A percentile compares a stretch with the other conserved stretches of the same genome.
These are phyloP conservation scores for Oncorhynchus gorbuscha DNA, from an alignment of 2,113 vertebrate species.

Conservation along the genomic window DNA sequence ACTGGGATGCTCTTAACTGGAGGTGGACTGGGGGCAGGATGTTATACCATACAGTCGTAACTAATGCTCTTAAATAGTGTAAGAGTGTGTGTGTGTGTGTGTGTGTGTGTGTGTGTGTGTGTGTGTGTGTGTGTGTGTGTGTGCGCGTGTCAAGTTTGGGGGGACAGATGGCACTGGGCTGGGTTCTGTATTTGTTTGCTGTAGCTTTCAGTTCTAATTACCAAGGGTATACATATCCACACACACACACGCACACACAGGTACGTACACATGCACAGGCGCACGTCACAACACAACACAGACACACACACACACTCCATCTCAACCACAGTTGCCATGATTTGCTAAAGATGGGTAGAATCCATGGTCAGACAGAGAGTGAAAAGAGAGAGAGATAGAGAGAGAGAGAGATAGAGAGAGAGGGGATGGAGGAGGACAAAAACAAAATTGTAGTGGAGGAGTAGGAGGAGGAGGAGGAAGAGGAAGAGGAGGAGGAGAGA, in stretches of 20 bases:
- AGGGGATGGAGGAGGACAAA: slow-evolving; percentile 52
- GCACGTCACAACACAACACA: neutral
- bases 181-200: slow-evolving; percentile 33
- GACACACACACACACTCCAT: neutral
- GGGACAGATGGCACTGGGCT: slow-evolving; percentile 57
- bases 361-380: slow-evolving; percentile 12
- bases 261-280: neutral
- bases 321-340: neutral
- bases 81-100: too few relatives aligned
- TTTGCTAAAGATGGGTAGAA: slow-evolving; percentile 9
- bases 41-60: too few relatives aligned
- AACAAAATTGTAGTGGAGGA: slow-evolving; percentile 31
- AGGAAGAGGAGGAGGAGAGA: slow-evolving; percentile 39
- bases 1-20: too few relatives aligned
- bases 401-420: slow-evolving; percentile 19
- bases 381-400: neutral
- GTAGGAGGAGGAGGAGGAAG: neutral
- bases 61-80: too few relatives aligned
- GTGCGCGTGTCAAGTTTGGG: slow-evolving; percentile 55
- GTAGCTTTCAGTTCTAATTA: slow-evolving; percentile 43
- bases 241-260: neutral
- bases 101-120: too few relatives aligned
- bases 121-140: neutral
- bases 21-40: too few relatives aligned
- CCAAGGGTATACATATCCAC: neutral